Base-by-base conservation (phyloP, 2,113 vertebrate species). In the Xyrauchen texanus region DNA sequence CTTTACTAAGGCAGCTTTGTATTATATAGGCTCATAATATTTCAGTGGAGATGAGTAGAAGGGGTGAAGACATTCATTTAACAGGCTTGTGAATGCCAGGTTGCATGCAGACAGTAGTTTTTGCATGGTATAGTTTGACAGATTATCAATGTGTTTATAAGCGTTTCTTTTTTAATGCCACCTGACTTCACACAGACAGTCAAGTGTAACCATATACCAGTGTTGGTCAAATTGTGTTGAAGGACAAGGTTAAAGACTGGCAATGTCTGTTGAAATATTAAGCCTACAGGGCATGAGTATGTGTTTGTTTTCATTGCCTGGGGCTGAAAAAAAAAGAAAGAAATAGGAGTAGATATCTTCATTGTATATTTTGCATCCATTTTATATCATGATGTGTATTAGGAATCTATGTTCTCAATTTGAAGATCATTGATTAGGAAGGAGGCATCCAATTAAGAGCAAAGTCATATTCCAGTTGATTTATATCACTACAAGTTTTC, bases 91-190 rank as follows among this genome's bases (percentile, higher is more conserved):
- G 21, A 34, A 34, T 73, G 74, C 57, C 52, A 69, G 70, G 53
- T 44, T 61, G 46, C 55, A 63, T 76, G 45, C 16, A 81, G 49
- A 4, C 21, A 61, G n/a, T 13, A 42, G 16, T 42, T n/a, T 13
- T 10, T 44, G 47, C 52, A 53, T 55, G 69, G 79, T 58, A 64
- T 74, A 4, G 60, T 51, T 53, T 79, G 57, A 68, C 62, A 46
- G 21, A 15, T 71, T 7, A 79, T 79, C 47, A 79, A 82, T 82
- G 64, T 84, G 79, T 81, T 79, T 44, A 82, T 82, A n/a, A 52
- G n/a, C 13, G 47, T 57, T 70, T 55, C 53, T 15, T 71, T 74
- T 66, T 64, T 81, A 70, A 78, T 69, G 68, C 4, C 58, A 57
- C 44, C 4, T 73, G 61, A 63, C 78, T 57, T 75, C 8, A 64